phyloP scores from a whole-genome alignment of 2,888 invertebrate genomes.

The Margaritifera margaritifera region DNA sequence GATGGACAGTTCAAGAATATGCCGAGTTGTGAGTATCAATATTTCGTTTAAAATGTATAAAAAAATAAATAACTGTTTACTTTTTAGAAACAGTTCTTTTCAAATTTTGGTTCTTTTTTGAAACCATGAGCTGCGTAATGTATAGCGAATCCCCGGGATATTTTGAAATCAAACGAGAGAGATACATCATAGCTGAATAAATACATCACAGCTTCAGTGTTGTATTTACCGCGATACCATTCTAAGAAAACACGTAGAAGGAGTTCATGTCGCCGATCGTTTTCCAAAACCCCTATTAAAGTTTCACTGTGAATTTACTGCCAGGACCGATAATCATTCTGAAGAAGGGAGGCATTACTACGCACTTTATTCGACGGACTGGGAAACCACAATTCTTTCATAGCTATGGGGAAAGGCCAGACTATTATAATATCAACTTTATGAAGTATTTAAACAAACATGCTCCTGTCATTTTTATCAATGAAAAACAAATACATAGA shows the following conservation, averaged over 20 bases:
- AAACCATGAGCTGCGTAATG: slow-evolving; percentile 13
- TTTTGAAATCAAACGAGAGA: slow-evolving; percentile 12
- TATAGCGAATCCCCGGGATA: slow-evolving; percentile 12
- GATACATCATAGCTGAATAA: slow-evolving; percentile 13
- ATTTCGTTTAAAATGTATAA: not conserved
- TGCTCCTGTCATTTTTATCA: too few species aligned
- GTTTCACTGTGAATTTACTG: slow-evolving; percentile 14
- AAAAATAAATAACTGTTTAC: not conserved
- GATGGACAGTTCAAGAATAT: slow-evolving; percentile 12
- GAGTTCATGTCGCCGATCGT: slow-evolving; percentile 14
- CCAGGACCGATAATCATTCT: slow-evolving; percentile 12
- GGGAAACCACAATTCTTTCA: slow-evolving; percentile 1
- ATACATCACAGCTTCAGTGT: slow-evolving; percentile 19
- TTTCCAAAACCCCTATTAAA: slow-evolving; percentile 1
- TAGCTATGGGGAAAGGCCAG: not conserved
- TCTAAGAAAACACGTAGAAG: slow-evolving; percentile 1
- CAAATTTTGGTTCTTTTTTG: slow-evolving; percentile 4
- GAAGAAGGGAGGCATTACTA: slow-evolving; percentile 14
- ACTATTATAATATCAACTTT: not conserved
- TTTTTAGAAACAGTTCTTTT: not conserved
- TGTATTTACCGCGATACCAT: slow-evolving; percentile 11
- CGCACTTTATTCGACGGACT: slow-evolving; percentile 4
- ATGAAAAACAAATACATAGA: too few species aligned
- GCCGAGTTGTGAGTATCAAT: not conserved
- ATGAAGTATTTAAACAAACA: not conserved